Evolutionary conservation across 1,140 invertebrate genomes (phyloP).

Genomic region (Eupeodes corollae): DNA sequence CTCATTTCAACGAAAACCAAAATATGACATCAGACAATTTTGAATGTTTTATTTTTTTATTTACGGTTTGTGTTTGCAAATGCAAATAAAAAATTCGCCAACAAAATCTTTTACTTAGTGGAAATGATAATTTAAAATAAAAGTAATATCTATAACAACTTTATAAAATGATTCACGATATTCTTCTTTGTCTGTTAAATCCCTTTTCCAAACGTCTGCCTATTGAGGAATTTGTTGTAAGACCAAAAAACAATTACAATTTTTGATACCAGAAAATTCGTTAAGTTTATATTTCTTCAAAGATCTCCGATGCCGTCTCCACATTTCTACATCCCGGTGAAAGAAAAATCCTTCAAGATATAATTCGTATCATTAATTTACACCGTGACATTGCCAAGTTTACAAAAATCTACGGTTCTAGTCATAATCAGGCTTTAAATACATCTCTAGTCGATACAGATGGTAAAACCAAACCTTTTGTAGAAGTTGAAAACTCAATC

Average conservation of each 20-base stretch:
- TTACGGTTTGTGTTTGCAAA: no score
- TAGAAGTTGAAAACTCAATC: background rate
- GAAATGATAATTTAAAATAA: no score
- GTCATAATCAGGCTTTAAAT: background rate
- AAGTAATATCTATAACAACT: no score
- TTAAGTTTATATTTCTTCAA: background rate
- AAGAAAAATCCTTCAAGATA: conserved; percentile 20
- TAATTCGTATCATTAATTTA: conserved; percentile 19
- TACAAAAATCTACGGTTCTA: conserved; percentile 9
- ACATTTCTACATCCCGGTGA: conserved; percentile 31
- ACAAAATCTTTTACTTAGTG: no score
- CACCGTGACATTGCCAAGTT: conserved; percentile 22
- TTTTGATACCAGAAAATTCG: background rate
- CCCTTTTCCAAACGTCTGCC: conserved; percentile 10
- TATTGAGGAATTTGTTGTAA: conserved; percentile 21
- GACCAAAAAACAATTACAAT: conserved; percentile 1
- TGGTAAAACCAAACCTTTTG: background rate
- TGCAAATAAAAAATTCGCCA: no score
- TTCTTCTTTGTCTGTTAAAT: conserved; percentile 26
- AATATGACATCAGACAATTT: no score
- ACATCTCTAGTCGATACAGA: background rate
- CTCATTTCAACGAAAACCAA: no score
- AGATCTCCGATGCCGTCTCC: conserved; percentile 10
- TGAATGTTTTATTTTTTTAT: no score
- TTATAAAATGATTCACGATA: conserved; percentile 25